Percentiles rank a stretch among this genome's conserved stretches.
Conservation (phyloP, 2,888 invertebrate genomes). For the Apodemia zela region DNA sequence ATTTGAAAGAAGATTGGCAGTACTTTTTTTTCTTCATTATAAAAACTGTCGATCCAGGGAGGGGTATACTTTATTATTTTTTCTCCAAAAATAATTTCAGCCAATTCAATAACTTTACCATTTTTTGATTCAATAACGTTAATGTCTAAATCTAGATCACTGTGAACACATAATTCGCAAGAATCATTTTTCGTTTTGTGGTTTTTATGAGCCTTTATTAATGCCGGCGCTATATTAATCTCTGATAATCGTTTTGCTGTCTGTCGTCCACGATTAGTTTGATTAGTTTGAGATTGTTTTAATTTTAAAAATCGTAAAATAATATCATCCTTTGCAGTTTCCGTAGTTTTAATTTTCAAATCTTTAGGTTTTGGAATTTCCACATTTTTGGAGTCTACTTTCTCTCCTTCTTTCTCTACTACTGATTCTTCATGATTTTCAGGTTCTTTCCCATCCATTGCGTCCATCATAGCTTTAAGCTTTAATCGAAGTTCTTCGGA, state of each 20-base stretch:
- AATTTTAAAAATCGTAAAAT: not conserved
- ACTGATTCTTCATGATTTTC: conserved; percentile 21
- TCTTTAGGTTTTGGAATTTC: conserved; percentile 34
- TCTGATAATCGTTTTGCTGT: not conserved
- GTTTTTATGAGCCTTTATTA: not conserved
- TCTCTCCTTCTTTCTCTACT: too few species aligned
- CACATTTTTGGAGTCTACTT: conserved; percentile 21
- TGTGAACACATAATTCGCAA: conserved; percentile 35
- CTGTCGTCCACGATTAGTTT: not conserved
- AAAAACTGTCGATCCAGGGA: conserved; percentile 28
- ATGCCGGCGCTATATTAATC: not conserved
- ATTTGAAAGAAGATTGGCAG: conserved; percentile 29
- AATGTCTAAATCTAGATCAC: conserved; percentile 41
- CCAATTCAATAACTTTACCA: conserved; percentile 26
- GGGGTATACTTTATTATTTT: conserved; percentile 45
- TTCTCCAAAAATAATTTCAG: conserved; percentile 49
- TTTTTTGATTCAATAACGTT: conserved; percentile 35
- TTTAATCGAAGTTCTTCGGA: not conserved
- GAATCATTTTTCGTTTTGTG: not conserved
- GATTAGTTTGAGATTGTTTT: not conserved
- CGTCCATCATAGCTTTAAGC: not conserved
- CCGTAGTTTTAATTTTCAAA: conserved; percentile 33
- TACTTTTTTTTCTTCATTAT: conserved; percentile 27
- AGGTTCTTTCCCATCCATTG: conserved; percentile 7
- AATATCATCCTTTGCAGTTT: not conserved